A percentile compares a stretch with the other conserved stretches of the same genome.
Evolutionary conservation across 2,113 vertebrate species (phyloP).

Genomic region (Limanda limanda): DNA sequence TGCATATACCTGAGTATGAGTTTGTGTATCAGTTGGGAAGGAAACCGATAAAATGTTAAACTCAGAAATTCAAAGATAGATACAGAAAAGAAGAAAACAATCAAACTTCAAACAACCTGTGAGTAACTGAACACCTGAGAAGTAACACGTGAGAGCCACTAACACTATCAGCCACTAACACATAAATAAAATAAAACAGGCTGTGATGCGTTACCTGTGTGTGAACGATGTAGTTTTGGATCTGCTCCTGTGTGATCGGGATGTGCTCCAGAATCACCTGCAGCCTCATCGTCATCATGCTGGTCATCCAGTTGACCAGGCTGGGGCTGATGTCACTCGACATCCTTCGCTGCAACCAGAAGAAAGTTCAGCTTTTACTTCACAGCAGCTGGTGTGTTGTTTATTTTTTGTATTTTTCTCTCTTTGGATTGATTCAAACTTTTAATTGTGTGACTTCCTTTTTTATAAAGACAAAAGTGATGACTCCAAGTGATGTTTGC

Average conservation of each 20-base stretch:
- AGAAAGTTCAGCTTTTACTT: background rate
- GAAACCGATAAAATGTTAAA: background rate
- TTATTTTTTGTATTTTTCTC: too few relatives aligned
- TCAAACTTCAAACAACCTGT: background rate
- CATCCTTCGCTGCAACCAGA: slow-evolving; percentile 85
- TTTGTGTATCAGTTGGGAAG: background rate
- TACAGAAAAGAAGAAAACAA: background rate
- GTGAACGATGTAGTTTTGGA: slow-evolving; percentile 86
- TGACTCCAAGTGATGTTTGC: too few relatives aligned
- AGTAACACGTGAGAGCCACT: background rate
- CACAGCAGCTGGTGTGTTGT: too few relatives aligned
- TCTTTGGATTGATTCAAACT: too few relatives aligned
- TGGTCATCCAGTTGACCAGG: slow-evolving; percentile 93
- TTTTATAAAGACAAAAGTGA: too few relatives aligned
- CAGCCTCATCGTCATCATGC: slow-evolving; percentile 93
- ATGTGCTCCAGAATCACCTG: slow-evolving; percentile 92
- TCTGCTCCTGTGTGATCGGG: slow-evolving; percentile 87
- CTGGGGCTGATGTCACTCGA: slow-evolving; percentile 91
- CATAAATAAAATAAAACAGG: background rate
- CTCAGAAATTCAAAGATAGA: too few relatives aligned
- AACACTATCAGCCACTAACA: background rate
- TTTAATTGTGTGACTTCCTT: too few relatives aligned
- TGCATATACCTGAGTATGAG: background rate
- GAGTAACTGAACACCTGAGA: background rate
- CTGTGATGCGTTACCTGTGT: slow-evolving; percentile 66